Conservation (phyloP, 1,140 invertebrate species). For the Theocolax elegans region DNA sequence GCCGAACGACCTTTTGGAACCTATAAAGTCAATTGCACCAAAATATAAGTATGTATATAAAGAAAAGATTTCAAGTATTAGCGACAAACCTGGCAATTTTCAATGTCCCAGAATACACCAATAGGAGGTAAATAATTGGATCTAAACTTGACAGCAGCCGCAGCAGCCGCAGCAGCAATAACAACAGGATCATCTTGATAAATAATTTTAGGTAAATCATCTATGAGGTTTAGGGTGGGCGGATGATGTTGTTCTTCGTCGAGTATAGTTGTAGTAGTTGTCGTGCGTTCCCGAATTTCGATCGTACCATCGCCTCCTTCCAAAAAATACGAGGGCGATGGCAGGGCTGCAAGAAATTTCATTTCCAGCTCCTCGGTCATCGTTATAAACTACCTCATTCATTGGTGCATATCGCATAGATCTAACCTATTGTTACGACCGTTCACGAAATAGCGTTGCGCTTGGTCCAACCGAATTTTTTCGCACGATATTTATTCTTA, state of each 20-base stretch:
- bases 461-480: too few species aligned
- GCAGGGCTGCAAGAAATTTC: constrained; percentile 50
- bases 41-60: not conserved
- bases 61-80: not conserved
- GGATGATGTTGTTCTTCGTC: constrained; percentile 40
- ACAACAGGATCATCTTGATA: constrained; percentile 23
- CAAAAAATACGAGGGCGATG: constrained; percentile 10
- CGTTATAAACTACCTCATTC: too few species aligned
- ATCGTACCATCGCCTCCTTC: not conserved
- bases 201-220: not conserved
- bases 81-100: constrained; percentile 79
- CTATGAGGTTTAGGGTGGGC: constrained; percentile 27
- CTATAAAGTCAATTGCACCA: constrained; percentile 56
- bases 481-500: too few species aligned
- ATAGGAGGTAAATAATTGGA: constrained; percentile 74
- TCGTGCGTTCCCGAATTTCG: not conserved
- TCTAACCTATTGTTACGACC: too few species aligned
- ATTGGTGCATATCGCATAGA: too few species aligned
- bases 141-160: constrained; percentile 33
- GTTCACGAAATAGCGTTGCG: too few species aligned
- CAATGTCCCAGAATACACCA: constrained; percentile 94
- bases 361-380: constrained; percentile 20
- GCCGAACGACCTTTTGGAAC: constrained; percentile 86
- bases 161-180: constrained; percentile 32
- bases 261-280: not conserved